phyloP scores from a whole-genome alignment of 1,140 invertebrate genomes.

The Zaprionus taronus region DNA sequence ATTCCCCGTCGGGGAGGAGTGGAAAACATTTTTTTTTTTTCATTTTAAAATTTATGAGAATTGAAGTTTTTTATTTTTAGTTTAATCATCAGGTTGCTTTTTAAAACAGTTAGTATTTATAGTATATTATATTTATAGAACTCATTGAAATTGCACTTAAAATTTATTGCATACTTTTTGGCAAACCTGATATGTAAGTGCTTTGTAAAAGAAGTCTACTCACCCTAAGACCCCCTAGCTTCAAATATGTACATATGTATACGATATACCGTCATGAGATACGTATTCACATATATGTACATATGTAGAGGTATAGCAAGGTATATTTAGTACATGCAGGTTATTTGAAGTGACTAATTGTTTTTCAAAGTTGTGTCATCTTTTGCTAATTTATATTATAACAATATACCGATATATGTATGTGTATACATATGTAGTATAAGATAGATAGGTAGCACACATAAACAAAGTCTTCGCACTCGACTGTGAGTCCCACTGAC shows the following conservation, averaged over 20 bases:
- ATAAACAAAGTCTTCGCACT: neutral
- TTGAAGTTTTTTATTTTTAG: too few relatives aligned
- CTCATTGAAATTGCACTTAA: too few relatives aligned
- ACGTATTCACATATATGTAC: neutral
- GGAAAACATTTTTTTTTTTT: slow-evolving; percentile 8
- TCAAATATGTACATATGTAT: neutral
- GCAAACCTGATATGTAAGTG: too few relatives aligned
- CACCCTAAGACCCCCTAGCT: neutral
- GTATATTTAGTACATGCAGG: neutral
- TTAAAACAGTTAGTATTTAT: too few relatives aligned
- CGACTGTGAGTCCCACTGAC: neutral
- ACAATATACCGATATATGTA: too few relatives aligned
- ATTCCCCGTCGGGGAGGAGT: slow-evolving; percentile 85
- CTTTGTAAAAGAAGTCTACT: neutral
- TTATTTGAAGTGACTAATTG: neutral
- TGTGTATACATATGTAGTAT: neutral
- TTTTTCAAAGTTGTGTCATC: neutral
- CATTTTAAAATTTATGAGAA: neutral
- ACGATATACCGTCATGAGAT: neutral
- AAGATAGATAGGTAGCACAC: neutral
- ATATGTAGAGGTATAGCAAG: neutral
- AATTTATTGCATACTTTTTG: neutral
- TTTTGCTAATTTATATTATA: neutral
- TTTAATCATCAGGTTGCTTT: neutral
- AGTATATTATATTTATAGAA: too few relatives aligned